Base-by-base conservation (phyloP, 1,140 invertebrate genomes). In the Drosophila pallidifrons region DNA sequence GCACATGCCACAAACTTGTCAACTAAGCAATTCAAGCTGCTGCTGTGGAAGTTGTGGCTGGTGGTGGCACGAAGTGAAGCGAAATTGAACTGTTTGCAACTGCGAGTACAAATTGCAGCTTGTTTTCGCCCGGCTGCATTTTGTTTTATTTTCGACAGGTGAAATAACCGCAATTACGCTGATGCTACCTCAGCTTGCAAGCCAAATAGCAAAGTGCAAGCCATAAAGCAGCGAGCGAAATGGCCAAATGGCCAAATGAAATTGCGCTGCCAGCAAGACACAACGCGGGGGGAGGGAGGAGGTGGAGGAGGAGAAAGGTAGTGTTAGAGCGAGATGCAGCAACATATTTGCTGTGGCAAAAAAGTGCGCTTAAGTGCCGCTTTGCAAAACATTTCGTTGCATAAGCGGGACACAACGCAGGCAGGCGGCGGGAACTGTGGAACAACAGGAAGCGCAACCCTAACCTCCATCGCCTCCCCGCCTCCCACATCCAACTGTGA, bases 141-240 rank as follows among this genome's bases (percentile, higher is more conserved):
- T 89, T 88, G 83, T 89, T 88, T 88, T 88, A 83, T 89, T 89
- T 88, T 83, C 85, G 85, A 79, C 85, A 89, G 85, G 85, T 88
- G 85, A 85, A 88, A 88, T 88, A 88, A 88, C 77, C 81, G 85
- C 85, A 88, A 88, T 88, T 88, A 88, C 83, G 77, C 80, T 77
- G 82, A 85, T 83, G 79, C 73, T 61, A 64, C 60, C 25, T 30
- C 70, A 51, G 69, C 63, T 72, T 64, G 71, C 71, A n/a, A 32
- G 30, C 64, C 61, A 65, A 45, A 55, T 52, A 68, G 75, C 66
- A 76, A 82, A 82, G 65, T 83, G 82, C 51, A 73, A 77, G 67
- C 58, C 57, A 70, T 70, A 52, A 70, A 70, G 57, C 67, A 70
- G 57, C 47, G 30, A 28, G 47, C 47, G 49, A 52, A 57, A 38